Base-by-base conservation (phyloP, 2,113 vertebrate genomes). In the Lipophrys pholis region DNA sequence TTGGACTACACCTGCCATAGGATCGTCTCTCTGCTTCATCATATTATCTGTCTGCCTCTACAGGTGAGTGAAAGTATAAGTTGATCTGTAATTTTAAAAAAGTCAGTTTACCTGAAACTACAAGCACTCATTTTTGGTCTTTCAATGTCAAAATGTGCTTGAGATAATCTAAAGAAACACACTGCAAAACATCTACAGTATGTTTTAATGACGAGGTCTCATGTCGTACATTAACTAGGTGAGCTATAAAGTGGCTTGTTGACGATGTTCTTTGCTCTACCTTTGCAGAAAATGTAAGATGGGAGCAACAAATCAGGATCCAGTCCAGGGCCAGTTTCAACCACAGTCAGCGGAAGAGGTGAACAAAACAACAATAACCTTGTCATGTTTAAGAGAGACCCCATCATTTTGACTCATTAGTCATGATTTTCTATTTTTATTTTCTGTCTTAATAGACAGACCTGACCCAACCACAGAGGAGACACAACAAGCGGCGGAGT, bases 21-120 rank as follows among this genome's bases (percentile, higher is more conserved):
- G 11, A 61, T 30, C 77, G 0, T 4, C 82, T 41, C 35, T 88
- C 0, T 53, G 43, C 57, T n/a, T 15, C 64, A 8, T 80, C 9
- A 11, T 45, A 46, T 0, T 21, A 70, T 51, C 54, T 11, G 8
- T 85, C 17, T 79, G 43, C 9, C 5, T 79, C 61, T 72, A 1
- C 17, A 67, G 64, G 85, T 90, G 65, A 90, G 72, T 67, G 14
- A 64, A 39, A 6, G 21, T 30, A 30, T 30, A 2, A 30, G 21
- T 2, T 30, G 2, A 30, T 30, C 21, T 4, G 4, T 30, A 30
- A 30, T 30, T n/a, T n/a, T n/a, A 30, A 30, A 30, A 30, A 30
- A 30, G 21, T 30, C 21, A 30, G 21, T 30, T 30, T 30, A 30
- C 21, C 21, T 30, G 21, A 30, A 30, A 30, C n/a, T n/a, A n/a